Conservation (phyloP, 64 coral and sea anemone species). For the Catalaphyllia jardinei region DNA sequence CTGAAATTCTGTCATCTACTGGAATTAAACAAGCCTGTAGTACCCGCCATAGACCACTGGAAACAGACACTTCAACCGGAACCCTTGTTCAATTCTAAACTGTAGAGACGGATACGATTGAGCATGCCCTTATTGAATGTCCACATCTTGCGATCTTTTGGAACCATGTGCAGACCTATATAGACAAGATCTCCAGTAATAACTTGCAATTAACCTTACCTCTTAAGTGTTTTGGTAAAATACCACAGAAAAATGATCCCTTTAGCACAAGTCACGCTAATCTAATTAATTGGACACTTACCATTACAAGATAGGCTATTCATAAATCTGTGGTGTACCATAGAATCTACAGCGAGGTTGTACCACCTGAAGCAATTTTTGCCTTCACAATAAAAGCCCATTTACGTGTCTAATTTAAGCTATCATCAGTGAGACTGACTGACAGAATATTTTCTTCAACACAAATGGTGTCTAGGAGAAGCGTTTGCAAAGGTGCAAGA, state of each 20-base stretch:
- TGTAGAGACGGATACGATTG: background rate
- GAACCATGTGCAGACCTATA: background rate
- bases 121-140: background rate
- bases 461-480: background rate
- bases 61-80: background rate
- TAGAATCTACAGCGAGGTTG: too few relatives aligned
- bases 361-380: background rate
- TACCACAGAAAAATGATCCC: too few relatives aligned
- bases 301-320: background rate
- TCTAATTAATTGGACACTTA: background rate
- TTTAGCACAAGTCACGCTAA: background rate
- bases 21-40: too few relatives aligned
- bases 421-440: background rate
- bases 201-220: too few relatives aligned
- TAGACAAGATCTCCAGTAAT: background rate
- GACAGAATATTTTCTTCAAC: background rate
- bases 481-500: background rate
- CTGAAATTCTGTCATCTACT: too few relatives aligned
- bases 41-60: too few relatives aligned
- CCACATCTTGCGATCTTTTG: background rate
- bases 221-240: too few relatives aligned
- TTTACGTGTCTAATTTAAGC: background rate
- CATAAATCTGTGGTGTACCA: background rate
- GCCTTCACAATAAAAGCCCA: background rate
- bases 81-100: background rate